phyloP scores from a whole-genome alignment of 2,888 invertebrate genomes.

The Dryomyza anilis region DNA sequence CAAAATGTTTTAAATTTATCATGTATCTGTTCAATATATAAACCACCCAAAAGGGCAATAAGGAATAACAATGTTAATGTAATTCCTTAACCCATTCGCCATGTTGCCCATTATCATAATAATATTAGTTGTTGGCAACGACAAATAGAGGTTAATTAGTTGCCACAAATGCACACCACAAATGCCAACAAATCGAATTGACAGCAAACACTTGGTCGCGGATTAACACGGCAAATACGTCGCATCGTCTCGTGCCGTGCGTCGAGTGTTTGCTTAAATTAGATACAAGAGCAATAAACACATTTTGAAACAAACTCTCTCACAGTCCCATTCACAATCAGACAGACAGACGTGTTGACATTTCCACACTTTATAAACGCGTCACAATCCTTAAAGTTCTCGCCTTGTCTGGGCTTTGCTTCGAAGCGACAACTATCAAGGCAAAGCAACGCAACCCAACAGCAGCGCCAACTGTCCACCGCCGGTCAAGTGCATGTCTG shows the following conservation, averaged over 20 bases:
- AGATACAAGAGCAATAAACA: not conserved
- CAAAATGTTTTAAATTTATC: not conserved
- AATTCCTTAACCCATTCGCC: too few species aligned
- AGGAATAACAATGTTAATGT: too few species aligned
- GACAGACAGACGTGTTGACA: constrained; percentile 35
- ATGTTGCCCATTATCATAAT: too few species aligned
- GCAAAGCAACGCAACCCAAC: too few species aligned
- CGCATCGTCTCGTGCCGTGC: not conserved
- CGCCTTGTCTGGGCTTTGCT: not conserved
- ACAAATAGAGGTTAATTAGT: constrained; percentile 18
- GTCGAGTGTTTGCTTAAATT: constrained; percentile 22
- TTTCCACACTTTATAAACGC: constrained; percentile 2
- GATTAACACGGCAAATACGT: constrained; percentile 8
- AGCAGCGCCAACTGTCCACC: not conserved
- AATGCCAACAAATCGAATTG: constrained; percentile 11
- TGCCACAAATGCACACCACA: constrained; percentile 15
- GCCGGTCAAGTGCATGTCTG: not conserved
- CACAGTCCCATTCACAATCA: constrained; percentile 19
- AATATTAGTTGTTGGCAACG: too few species aligned
- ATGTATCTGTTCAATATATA: not conserved
- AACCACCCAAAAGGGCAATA: not conserved
- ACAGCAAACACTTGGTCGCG: constrained; percentile 8
- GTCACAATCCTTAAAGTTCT: constrained; percentile 10
- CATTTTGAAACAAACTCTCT: constrained; percentile 8
- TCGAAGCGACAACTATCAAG: too few species aligned